phyloP scores from a whole-genome alignment of 2,797 vertebrate species.

The Myiothlypis chrysogaster region DNA sequence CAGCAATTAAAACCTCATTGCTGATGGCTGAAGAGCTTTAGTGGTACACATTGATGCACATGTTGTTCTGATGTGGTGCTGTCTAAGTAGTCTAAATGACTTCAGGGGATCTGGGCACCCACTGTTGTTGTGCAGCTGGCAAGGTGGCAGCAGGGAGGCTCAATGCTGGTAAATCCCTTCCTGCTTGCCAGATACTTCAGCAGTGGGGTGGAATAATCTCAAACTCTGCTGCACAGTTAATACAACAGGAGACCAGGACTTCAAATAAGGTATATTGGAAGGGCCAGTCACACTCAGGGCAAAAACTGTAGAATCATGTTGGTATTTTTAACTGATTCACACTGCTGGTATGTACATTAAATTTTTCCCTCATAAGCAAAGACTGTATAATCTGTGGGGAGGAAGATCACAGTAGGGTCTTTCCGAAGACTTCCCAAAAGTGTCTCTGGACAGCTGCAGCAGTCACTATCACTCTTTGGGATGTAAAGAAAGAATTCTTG shows the following conservation, averaged over 20 bases:
- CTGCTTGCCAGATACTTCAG: neutral
- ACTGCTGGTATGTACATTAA: accelerated
- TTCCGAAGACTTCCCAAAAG: neutral
- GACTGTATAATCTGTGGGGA: neutral
- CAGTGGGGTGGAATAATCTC: neutral
- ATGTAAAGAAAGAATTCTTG: neutral
- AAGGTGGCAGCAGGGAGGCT: neutral
- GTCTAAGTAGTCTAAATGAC: neutral
- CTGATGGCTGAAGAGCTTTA: neutral
- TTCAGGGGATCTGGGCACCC: neutral
- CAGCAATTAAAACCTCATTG: neutral
- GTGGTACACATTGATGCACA: neutral
- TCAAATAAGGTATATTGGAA: neutral
- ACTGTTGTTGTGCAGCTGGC: neutral
- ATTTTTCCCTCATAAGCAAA: neutral
- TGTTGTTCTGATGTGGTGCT: neutral
- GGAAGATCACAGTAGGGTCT: neutral
- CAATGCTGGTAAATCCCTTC: neutral
- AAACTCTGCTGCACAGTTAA: neutral
- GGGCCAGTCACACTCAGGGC: no score
- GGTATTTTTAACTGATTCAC: neutral
- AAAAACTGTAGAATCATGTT: neutral
- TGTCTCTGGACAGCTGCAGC: neutral
- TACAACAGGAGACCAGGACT: neutral
- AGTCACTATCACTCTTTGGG: neutral